Percentiles rank a stretch among this genome's conserved stretches.
These are phyloP conservation scores for Lampris megalopsis DNA, from an alignment of 2,113 vertebrate genomes.

Conservation along the genomic window DNA sequence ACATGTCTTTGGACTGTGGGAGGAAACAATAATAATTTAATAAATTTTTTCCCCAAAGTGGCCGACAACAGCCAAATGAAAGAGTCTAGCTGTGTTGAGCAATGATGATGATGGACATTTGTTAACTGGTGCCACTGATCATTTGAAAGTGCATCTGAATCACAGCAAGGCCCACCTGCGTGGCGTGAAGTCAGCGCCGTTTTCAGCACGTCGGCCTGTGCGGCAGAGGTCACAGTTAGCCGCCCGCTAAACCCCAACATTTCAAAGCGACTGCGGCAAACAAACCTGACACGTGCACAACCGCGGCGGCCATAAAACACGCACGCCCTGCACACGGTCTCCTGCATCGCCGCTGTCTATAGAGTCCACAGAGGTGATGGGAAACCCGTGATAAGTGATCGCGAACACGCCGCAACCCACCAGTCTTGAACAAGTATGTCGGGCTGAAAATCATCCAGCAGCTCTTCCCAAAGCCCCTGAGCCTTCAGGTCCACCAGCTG, in stretches of 20 bases:
- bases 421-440: slow-evolving; percentile 88
- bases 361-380: neutral
- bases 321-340: neutral
- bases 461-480: slow-evolving; percentile 87
- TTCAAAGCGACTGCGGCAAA: neutral
- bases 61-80: too few species aligned
- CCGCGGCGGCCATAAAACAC: neutral
- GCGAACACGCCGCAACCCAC: slow-evolving; percentile 65
- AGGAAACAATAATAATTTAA: too few species aligned
- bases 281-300: neutral
- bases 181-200: neutral
- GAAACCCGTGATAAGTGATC: slow-evolving; percentile 5
- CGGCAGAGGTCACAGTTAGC: neutral
- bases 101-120: neutral
- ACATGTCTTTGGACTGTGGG: too few species aligned
- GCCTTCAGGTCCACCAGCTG: slow-evolving; percentile 87
- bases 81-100: too few species aligned
- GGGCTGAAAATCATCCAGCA: slow-evolving; percentile 87
- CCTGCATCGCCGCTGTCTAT: neutral
- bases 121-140: neutral
- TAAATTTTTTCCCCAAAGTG: too few species aligned
- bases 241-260: neutral
- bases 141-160: neutral
- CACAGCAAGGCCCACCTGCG: neutral
- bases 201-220: neutral